A percentile compares a stretch with the other conserved stretches of the same genome.
These are phyloP conservation scores for Lagodon rhomboides DNA, from an alignment of 2,797 vertebrate genomes.

Conservation along the genomic window DNA sequence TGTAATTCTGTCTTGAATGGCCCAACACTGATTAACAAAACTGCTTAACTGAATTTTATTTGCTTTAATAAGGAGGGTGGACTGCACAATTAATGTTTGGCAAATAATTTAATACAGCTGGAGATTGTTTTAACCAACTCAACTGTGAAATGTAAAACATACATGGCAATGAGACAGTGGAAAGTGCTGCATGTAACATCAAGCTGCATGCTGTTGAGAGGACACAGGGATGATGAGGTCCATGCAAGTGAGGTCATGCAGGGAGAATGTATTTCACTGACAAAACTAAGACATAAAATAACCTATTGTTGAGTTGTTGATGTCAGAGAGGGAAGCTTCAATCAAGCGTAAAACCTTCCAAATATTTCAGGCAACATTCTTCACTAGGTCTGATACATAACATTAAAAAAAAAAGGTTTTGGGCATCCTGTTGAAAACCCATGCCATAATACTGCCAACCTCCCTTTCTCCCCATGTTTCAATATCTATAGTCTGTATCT, in stretches of 20 bases:
- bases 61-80: slow-evolving; percentile 8
- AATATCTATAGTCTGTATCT: no score
- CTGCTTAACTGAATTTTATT: slow-evolving; percentile 26
- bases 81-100: neutral
- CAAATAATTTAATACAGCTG: neutral
- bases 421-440: no score
- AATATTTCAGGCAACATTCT: no score
- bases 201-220: neutral
- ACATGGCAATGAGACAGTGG: neutral
- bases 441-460: no score
- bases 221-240: neutral
- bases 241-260: neutral
- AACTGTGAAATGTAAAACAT: slow-evolving; percentile 19
- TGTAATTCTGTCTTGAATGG: neutral
- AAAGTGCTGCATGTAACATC: neutral
- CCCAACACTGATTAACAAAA: neutral
- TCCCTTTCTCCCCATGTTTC: no score
- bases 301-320: neutral
- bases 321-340: neutral
- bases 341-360: no score
- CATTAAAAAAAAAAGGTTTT: no score
- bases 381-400: no score
- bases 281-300: neutral
- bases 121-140: slow-evolving; percentile 14
- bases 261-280: neutral